Conservation (phyloP, 2,113 vertebrate genomes). For the Galbula dea region DNA sequence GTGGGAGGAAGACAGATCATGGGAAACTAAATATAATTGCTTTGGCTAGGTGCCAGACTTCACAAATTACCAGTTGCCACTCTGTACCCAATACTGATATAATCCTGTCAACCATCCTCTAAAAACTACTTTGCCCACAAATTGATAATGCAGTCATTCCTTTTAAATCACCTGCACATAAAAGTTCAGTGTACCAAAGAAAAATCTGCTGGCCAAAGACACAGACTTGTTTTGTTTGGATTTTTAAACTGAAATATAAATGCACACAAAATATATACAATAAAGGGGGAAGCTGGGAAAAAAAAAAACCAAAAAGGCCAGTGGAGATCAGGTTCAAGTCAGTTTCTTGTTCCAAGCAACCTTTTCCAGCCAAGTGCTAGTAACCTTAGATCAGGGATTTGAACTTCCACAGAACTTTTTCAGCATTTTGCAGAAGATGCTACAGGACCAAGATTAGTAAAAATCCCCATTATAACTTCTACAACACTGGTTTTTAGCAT, state of each 20-base stretch:
- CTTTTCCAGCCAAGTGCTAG: background rate
- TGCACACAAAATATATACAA: background rate
- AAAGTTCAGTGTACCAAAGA: background rate
- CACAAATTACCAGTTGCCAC: constrained; percentile 19
- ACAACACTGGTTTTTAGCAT: background rate
- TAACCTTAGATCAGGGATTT: background rate
- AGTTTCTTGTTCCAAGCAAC: background rate
- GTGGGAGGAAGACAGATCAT: background rate
- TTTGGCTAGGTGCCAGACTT: background rate
- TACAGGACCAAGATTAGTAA: background rate
- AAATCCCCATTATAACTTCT: background rate
- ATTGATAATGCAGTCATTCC: background rate
- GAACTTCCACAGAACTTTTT: background rate
- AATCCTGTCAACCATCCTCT: background rate
- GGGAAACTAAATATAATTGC: background rate
- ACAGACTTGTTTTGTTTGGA: rapidly evolving
- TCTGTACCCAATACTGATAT: background rate
- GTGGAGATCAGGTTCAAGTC: background rate
- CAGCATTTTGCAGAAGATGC: background rate
- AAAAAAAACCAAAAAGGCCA: background rate
- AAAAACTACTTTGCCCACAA: background rate
- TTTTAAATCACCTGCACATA: background rate
- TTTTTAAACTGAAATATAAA: background rate
- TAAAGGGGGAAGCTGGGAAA: background rate
- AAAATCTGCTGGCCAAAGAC: background rate